Conservation (phyloP, 2,113 vertebrate genomes). For the Hepsetus odoe region DNA sequence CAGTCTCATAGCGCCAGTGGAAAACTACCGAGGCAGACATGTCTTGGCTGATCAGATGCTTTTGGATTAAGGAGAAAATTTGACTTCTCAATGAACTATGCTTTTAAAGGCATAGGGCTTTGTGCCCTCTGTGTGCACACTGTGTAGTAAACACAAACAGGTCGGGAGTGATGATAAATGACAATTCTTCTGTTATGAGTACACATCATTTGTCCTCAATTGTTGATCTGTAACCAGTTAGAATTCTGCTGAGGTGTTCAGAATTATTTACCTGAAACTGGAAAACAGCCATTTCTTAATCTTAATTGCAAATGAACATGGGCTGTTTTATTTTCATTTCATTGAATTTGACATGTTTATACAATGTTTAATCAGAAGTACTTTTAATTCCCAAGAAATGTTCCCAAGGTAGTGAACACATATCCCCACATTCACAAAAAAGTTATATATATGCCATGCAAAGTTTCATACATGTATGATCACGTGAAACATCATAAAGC, state of each 20-base stretch:
- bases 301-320: background rate
- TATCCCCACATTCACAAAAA: too few species aligned
- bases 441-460: too few species aligned
- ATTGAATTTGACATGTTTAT: too few species aligned
- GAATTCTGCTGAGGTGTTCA: background rate
- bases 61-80: background rate
- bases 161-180: background rate
- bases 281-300: background rate
- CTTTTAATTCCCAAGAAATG: too few species aligned
- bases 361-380: too few species aligned
- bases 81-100: background rate
- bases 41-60: background rate
- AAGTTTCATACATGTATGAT: too few species aligned
- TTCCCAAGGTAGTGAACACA: too few species aligned
- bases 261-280: background rate
- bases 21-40: background rate
- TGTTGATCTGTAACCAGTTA: background rate
- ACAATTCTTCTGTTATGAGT: background rate
- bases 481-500: too few species aligned
- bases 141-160: constrained; percentile 4
- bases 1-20: background rate
- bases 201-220: background rate
- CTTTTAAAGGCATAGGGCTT: background rate
- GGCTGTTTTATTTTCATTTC: too few species aligned
- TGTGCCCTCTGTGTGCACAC: background rate